Evolutionary conservation across 2,888 invertebrate genomes (phyloP).

Genomic region (Drepanosiphum platanoidis): DNA sequence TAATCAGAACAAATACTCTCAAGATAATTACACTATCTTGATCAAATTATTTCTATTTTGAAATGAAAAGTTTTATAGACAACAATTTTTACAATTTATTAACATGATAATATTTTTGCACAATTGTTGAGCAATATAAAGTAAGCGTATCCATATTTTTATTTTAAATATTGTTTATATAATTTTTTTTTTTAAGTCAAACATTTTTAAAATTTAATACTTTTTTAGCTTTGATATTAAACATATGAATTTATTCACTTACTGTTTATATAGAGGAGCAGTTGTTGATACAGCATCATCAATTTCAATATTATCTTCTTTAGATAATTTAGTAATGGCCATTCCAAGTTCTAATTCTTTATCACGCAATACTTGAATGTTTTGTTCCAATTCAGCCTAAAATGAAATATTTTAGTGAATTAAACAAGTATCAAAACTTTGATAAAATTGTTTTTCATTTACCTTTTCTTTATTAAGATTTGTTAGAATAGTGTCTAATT

Average conservation of each 20-base stretch:
- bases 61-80: too few relatives aligned
- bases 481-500: constrained; percentile 81
- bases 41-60: too few relatives aligned
- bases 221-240: too few relatives aligned
- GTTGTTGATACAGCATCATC: constrained; percentile 97
- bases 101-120: too few relatives aligned
- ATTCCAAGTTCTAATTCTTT: constrained; percentile 87
- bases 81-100: too few relatives aligned
- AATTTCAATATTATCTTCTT: constrained; percentile 85
- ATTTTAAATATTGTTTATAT: too few relatives aligned
- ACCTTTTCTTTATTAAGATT: constrained; percentile 80
- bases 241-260: too few relatives aligned
- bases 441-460: constrained; percentile 42
- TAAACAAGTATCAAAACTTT: neutral
- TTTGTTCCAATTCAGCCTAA: constrained; percentile 83
- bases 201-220: neutral
- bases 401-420: constrained; percentile 55
- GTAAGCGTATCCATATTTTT: too few relatives aligned
- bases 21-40: too few relatives aligned
- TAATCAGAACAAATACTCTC: too few relatives aligned
- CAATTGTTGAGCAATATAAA: too few relatives aligned
- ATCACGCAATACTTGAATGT: constrained; percentile 83
- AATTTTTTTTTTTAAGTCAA: neutral
- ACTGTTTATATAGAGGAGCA: constrained; percentile 95
- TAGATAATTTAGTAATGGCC: constrained; percentile 79